Conservation (phyloP, 2,113 vertebrate genomes). For the Corythoichthys haematopterus region DNA sequence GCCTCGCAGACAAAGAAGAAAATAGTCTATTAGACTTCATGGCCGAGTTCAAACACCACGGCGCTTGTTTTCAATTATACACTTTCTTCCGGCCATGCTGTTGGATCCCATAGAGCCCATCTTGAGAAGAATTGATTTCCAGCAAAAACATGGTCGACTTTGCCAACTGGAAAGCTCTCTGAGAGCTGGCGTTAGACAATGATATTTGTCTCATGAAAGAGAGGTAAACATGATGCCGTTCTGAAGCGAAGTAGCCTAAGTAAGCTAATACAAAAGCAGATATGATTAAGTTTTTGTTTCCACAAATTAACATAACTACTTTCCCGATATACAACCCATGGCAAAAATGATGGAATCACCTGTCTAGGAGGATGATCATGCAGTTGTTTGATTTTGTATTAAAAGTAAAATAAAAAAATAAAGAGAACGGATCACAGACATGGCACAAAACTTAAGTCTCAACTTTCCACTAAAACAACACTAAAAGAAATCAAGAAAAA, state of each 20-base stretch:
- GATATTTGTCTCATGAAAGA: background rate
- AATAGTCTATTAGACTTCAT: slow-evolving; percentile 1
- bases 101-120: slow-evolving; percentile 12
- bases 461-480: no score
- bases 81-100: background rate
- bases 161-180: background rate
- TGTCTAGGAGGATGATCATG: no score
- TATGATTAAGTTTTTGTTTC: background rate
- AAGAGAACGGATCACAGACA: no score
- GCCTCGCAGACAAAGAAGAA: background rate
- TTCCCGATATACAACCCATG: no score
- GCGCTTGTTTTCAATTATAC: background rate
- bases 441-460: no score
- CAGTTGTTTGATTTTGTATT: no score
- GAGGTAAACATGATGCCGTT: background rate
- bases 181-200: background rate
- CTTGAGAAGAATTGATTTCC: slow-evolving; percentile 3
- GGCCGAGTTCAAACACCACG: background rate
- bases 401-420: no score
- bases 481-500: no score
- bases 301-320: no score
- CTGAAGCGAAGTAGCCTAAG: background rate
- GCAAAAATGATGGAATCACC: no score
- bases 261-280: background rate
- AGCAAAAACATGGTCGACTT: slow-evolving; percentile 2